A percentile compares a stretch with the other conserved stretches of the same genome.
These are phyloP conservation scores for Bombus pyrosoma DNA, from an alignment of 1,140 invertebrate species.

Conservation along the genomic window DNA sequence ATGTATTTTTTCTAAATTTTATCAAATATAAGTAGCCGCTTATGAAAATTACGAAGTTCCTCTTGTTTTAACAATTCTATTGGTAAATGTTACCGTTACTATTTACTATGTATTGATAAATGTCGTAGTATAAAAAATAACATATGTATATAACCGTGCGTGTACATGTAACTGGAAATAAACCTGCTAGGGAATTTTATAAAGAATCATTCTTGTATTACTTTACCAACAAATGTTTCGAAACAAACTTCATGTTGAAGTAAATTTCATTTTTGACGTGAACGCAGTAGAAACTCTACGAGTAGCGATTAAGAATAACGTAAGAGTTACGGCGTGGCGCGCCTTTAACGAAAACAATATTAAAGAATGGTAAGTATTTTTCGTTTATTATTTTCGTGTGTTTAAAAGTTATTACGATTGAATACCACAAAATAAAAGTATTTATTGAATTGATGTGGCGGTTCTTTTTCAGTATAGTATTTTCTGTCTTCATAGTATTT, in stretches of 20 bases:
- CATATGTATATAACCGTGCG: background rate
- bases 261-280: slow-evolving; percentile 69
- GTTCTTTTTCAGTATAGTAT: slow-evolving; percentile 16
- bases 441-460: slow-evolving; percentile 27
- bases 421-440: background rate
- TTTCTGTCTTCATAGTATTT: slow-evolving; percentile 4
- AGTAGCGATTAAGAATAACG: slow-evolving; percentile 32
- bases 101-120: background rate
- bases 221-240: slow-evolving; percentile 34
- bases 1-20: background rate
- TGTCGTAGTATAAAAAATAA: background rate
- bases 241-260: slow-evolving; percentile 45
- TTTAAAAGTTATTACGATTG: background rate
- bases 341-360: slow-evolving; percentile 66
- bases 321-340: slow-evolving; percentile 67
- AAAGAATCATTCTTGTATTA: background rate
- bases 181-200: slow-evolving; percentile 45
- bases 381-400: background rate
- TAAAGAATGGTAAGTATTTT: slow-evolving; percentile 68
- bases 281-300: slow-evolving; percentile 45
- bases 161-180: background rate
- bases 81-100: background rate
- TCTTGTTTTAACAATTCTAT: background rate
- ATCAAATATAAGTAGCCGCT: background rate
- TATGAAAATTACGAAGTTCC: background rate